Evolutionary conservation across 1,140 invertebrate species (phyloP).

Genomic region (Panonychus citri): DNA sequence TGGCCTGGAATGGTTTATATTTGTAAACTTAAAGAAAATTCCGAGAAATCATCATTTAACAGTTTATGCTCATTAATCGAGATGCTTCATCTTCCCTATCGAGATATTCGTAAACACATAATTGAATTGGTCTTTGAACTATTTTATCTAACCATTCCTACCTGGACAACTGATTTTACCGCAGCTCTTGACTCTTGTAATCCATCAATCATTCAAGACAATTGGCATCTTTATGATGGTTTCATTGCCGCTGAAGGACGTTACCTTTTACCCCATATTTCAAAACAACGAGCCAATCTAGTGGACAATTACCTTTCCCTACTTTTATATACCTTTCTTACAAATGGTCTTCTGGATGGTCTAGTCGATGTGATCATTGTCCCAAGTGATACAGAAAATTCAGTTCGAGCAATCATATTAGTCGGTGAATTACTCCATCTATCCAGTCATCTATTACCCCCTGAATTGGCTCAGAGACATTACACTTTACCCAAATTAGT

Average conservation of each 20-base stretch:
- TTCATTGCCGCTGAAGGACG: constrained; percentile 73
- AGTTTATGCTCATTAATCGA: constrained; percentile 54
- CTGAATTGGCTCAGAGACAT: constrained; percentile 55
- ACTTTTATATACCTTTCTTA: constrained; percentile 59
- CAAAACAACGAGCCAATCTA: constrained; percentile 46
- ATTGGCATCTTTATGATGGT: constrained; percentile 67
- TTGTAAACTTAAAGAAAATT: constrained; percentile 23
- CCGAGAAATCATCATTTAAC: constrained; percentile 15
- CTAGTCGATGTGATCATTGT: constrained; percentile 72
- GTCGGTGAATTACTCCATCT: constrained; percentile 64
- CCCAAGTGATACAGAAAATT: constrained; percentile 53
- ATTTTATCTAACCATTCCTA: constrained; percentile 52
- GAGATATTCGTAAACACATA: constrained; percentile 67
- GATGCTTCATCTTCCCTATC: constrained; percentile 58
- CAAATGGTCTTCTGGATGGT: constrained; percentile 48
- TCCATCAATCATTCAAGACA: constrained; percentile 44
- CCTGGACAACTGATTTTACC: constrained; percentile 72
- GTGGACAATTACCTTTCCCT: constrained; percentile 72
- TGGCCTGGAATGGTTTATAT: constrained; percentile 71
- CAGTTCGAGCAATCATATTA: constrained; percentile 64
- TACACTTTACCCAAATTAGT: constrained; percentile 56
- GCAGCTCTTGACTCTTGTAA: constrained; percentile 43
- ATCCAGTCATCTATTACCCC: constrained; percentile 37
- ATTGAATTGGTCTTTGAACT: constrained; percentile 74
- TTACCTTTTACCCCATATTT: constrained; percentile 51